Conservation (phyloP, 2,113 vertebrate genomes). For the Gnathochromis pfefferi region DNA sequence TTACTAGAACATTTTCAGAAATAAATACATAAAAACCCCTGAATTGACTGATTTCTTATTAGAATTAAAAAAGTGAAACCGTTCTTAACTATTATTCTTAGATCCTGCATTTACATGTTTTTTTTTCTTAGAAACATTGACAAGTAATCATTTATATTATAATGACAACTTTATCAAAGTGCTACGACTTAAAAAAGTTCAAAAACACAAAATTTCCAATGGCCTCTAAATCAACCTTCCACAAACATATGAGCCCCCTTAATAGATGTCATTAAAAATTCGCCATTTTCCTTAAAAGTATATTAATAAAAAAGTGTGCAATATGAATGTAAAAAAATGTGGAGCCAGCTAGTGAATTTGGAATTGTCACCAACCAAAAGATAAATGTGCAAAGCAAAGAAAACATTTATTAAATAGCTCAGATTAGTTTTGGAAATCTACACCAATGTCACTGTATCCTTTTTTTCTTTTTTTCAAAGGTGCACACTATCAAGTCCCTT, state of each 20-base stretch:
- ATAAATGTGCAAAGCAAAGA: constrained; percentile 80
- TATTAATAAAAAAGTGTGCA: not conserved
- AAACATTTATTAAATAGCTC: constrained; percentile 42
- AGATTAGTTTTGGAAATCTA: constrained; percentile 62
- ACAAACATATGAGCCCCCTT: not conserved
- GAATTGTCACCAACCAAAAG: constrained; percentile 42
- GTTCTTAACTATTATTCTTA: not conserved
- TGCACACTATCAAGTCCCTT: constrained; percentile 23
- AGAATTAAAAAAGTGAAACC: not conserved
- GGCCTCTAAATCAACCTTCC: not conserved
- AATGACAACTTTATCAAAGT: constrained; percentile 38
- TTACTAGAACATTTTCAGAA: not conserved
- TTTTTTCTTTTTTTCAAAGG: constrained; percentile 30
- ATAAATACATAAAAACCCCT: constrained; percentile 19
- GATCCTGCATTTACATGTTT: not conserved
- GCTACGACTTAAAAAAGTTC: constrained; percentile 15
- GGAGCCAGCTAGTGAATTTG: not conserved
- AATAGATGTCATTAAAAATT: not conserved
- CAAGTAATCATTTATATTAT: not conserved
- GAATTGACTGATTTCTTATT: not conserved
- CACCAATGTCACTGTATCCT: constrained; percentile 23
- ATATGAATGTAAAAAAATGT: not conserved
- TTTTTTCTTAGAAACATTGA: not conserved
- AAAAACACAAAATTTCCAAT: not conserved
- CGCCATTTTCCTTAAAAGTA: not conserved